Evolutionary conservation across 2,113 vertebrate genomes (phyloP).

Genomic region (Pseudonaja textilis): DNA sequence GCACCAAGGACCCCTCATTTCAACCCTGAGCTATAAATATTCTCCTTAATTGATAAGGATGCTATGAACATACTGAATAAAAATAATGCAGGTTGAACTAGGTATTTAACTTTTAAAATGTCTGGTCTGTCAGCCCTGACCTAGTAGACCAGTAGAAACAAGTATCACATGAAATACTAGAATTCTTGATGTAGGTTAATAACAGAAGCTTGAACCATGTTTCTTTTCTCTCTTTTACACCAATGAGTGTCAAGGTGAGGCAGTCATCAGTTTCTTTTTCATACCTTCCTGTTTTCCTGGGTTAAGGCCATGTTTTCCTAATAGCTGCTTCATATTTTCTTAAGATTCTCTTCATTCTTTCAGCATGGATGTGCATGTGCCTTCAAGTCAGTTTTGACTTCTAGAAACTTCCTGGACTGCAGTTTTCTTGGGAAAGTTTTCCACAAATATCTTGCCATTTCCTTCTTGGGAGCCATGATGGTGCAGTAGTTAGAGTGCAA

Average conservation of each 20-base stretch:
- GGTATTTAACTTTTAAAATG: neutral
- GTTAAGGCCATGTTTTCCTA: neutral
- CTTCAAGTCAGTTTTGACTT: neutral
- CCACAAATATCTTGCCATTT: neutral
- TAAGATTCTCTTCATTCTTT: neutral
- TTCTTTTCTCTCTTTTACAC: neutral
- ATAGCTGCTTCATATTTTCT: neutral
- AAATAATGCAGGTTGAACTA: neutral
- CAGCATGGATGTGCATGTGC: neutral
- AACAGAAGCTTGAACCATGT: neutral
- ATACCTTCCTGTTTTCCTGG: neutral
- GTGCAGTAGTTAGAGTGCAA: too few species aligned
- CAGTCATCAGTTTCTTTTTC: neutral
- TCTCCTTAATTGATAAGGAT: too few species aligned
- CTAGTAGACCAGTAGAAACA: neutral
- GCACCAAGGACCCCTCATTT: too few species aligned
- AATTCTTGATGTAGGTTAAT: neutral
- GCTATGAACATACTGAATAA: neutral
- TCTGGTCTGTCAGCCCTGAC: neutral
- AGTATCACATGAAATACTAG: neutral
- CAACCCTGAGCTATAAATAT: too few species aligned
- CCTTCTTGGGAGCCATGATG: neutral
- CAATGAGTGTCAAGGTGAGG: neutral
- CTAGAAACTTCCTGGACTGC: neutral
- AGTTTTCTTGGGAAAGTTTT: neutral